Evolutionary conservation across 2,888 invertebrate genomes (phyloP).

Genomic region (Auanema freiburgensis): DNA sequence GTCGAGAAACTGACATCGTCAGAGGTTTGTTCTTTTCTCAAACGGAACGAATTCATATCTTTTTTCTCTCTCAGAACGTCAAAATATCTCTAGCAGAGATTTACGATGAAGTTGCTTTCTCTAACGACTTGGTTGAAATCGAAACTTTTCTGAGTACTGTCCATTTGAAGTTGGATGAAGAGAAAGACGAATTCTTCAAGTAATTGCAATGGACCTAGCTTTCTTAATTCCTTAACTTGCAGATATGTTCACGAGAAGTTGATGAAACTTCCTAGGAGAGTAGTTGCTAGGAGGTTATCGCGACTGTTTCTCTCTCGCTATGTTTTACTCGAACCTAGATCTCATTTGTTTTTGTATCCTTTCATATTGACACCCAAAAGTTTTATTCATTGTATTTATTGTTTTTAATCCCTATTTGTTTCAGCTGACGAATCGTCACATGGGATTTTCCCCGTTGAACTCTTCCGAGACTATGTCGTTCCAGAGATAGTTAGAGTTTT

Average conservation of each 20-base stretch:
- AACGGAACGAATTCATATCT: neutral
- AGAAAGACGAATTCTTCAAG: slow-evolving; percentile 16
- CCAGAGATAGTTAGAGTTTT: slow-evolving; percentile 20
- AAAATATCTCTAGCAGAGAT: neutral
- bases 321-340: slow-evolving; percentile 15
- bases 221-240: neutral
- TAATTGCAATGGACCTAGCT: slow-evolving; percentile 2
- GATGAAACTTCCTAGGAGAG: slow-evolving; percentile 7
- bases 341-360: slow-evolving; percentile 16
- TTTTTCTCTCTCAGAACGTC: slow-evolving; percentile 1
- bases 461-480: slow-evolving; percentile 11
- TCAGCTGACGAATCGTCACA: neutral
- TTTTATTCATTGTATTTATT: neutral
- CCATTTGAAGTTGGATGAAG: slow-evolving; percentile 14
- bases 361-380: slow-evolving; percentile 5
- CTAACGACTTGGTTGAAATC: slow-evolving; percentile 15
- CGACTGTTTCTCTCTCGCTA: slow-evolving; percentile 16
- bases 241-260: slow-evolving; percentile 6
- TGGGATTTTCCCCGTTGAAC: slow-evolving; percentile 15
- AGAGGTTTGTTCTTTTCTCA: slow-evolving; percentile 2
- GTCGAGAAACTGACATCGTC: neutral
- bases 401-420: neutral
- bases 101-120: slow-evolving; percentile 5
- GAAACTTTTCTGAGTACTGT: slow-evolving; percentile 10
- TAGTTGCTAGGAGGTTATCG: slow-evolving; percentile 15